Base-by-base conservation (phyloP, 2,888 invertebrate species). In the Philopedon plagiatum region DNA sequence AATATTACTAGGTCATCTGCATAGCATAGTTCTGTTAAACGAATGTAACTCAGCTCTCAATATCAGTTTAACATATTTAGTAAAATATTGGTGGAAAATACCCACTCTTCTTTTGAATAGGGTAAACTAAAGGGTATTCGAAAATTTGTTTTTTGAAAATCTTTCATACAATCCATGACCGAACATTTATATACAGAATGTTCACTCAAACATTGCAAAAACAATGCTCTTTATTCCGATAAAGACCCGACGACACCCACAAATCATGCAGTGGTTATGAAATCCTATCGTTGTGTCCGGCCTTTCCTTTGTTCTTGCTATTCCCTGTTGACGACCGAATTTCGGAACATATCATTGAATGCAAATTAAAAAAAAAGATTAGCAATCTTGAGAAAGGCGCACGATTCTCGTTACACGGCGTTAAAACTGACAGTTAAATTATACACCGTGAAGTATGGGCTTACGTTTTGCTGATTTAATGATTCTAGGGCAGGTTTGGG, bases 331-430 rank as follows among this genome's bases (percentile, higher is more conserved):
- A 44, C 44, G 56, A 32, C 66, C 34, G 57, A 66, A 66, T 57
- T 57, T 58, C 66, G 23, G 32, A 66, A 57, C 66, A 57, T 66
- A 49, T 66, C 57, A 58, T 66, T 66, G 44, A 66, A 66, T 66
- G 66, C 65, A 65, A 65, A 65, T 65, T 65, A 65, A 65, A 65
- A 64, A n/a, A n/a, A 51, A 49, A 54, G 32, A 57, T 39, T 41
- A 18, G 54, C 37, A 51, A 63, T 49, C 49, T 65, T 41, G 21
- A 32, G 44, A 19, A n/a, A 49, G n/a, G 44, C 41, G 65, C 65
- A 65, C 41, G 57, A 66, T 58, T 66, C 66, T 66, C 37, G 66
- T 66, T 66, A 66, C 34, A 18, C 46, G 23, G 65, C 57, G 65
- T 65, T 54, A 41, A 56, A 11, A 49, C 46, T 65, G 65, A 51